A percentile compares a stretch with the other conserved stretches of the same genome.
Evolutionary conservation across 2,888 invertebrate genomes (phyloP).

Genomic region (Harpalus rubripes): DNA sequence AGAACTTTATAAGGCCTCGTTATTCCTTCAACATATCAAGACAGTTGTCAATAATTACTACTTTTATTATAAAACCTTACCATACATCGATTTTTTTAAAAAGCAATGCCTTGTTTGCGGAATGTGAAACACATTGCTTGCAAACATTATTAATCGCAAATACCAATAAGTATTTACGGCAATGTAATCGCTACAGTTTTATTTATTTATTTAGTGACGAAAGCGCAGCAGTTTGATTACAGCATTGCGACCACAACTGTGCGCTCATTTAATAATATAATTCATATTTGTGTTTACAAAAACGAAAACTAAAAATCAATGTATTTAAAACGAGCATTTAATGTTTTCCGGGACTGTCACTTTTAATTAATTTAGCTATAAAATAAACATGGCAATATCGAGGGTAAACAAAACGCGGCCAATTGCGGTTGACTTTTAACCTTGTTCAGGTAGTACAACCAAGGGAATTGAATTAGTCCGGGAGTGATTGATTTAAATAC

Average conservation of each 20-base stretch:
- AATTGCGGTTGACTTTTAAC: conserved; percentile 44
- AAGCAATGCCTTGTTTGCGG: neutral
- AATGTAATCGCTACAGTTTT: neutral
- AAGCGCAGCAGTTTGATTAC: conserved; percentile 24
- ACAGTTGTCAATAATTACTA: too few species aligned
- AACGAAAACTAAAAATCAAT: conserved; percentile 42
- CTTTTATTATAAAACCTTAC: too few species aligned
- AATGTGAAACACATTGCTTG: neutral
- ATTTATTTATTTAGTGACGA: conserved; percentile 27
- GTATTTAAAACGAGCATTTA: conserved; percentile 32
- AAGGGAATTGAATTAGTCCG: conserved; percentile 30
- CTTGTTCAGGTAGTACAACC: conserved; percentile 24
- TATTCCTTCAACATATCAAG: too few species aligned
- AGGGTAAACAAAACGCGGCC: conserved; percentile 35
- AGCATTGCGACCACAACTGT: conserved; percentile 3
- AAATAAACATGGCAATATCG: conserved; percentile 41
- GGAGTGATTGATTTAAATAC: conserved; percentile 57
- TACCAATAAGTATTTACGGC: conserved; percentile 13
- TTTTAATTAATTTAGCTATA: conserved; percentile 55
- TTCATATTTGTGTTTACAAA: conserved; percentile 29
- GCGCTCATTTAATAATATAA: conserved; percentile 15
- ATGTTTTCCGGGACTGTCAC: conserved; percentile 17
- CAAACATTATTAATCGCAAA: neutral
- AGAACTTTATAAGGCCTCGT: too few species aligned
- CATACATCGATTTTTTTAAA: too few species aligned